Evolutionary conservation across 2,113 vertebrate genomes (phyloP).

Genomic region (Sterna hirundo): DNA sequence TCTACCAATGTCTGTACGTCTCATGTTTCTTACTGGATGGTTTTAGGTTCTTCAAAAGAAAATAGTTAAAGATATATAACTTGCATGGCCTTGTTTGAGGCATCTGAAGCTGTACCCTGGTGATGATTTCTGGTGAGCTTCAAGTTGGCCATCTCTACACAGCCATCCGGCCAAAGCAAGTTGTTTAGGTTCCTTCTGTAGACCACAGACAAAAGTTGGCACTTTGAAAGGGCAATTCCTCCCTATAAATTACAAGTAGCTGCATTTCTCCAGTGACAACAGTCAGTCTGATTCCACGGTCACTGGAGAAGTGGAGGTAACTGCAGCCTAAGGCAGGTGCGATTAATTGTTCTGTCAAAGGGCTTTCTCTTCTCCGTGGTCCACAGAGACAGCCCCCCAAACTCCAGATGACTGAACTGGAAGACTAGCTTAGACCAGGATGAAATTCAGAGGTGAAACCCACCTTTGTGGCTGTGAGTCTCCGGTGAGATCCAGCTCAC

Average conservation of each 20-base stretch:
- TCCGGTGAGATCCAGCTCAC: not conserved
- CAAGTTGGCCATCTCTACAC: not conserved
- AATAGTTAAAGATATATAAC: not conserved
- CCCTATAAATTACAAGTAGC: not conserved
- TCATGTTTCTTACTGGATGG: not conserved
- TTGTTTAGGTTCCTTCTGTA: not conserved
- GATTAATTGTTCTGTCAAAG: not conserved
- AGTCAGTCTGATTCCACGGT: not conserved
- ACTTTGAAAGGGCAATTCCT: not conserved
- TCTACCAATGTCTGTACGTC: not conserved
- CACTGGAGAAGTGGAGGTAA: not conserved
- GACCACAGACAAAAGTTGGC: not conserved
- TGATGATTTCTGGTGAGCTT: not conserved
- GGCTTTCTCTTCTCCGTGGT: not conserved
- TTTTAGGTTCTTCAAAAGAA: not conserved
- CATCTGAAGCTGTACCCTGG: not conserved
- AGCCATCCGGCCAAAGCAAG: not conserved
- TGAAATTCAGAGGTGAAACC: not conserved
- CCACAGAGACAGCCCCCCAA: not conserved
- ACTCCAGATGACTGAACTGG: not conserved
- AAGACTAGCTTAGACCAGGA: not conserved
- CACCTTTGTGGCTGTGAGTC: not conserved
- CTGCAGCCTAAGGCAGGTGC: rapidly evolving
- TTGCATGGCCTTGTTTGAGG: not conserved
- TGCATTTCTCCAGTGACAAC: not conserved